These are phyloP conservation scores for Myotis vivesi DNA, from an alignment of 2,797 vertebrate genomes.

Conservation along the genomic window DNA sequence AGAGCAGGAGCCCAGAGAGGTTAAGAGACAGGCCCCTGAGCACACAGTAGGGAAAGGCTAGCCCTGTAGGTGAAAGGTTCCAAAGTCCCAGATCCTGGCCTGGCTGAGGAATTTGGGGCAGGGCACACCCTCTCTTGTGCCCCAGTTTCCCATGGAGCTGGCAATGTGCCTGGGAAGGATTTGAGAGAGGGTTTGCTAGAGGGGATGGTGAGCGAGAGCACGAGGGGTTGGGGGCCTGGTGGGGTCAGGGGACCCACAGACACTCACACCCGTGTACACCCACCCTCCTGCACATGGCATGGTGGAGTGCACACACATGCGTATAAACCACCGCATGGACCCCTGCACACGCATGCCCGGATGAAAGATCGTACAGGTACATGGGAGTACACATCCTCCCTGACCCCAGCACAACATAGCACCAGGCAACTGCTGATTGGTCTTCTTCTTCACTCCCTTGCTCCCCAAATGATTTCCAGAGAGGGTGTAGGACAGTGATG, in stretches of 20 bases:
- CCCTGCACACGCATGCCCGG: accelerated
- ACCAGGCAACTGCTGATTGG: not conserved
- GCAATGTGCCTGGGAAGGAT: not conserved
- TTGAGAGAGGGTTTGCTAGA: not conserved
- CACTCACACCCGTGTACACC: not conserved
- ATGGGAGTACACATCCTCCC: accelerated
- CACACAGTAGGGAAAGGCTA: not conserved
- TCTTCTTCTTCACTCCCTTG: not conserved
- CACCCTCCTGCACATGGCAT: not conserved
- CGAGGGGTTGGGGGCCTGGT: accelerated
- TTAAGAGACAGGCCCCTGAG: accelerated
- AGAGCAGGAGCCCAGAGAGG: not conserved
- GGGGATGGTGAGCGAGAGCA: not conserved
- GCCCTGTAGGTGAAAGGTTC: not conserved
- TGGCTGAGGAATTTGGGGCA: not conserved
- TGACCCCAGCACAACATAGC: not conserved
- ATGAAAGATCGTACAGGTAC: accelerated
- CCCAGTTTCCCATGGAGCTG: not conserved
- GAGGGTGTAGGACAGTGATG: not conserved
- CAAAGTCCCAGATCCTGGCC: not conserved
- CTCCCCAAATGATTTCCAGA: not conserved
- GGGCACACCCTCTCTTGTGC: not conserved
- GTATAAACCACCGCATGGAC: accelerated
- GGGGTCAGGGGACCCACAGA: not conserved
- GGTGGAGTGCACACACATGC: not conserved